Evolutionary conservation across 2,797 vertebrate species (phyloP).

Genomic region (Chromobotia macracanthus): DNA sequence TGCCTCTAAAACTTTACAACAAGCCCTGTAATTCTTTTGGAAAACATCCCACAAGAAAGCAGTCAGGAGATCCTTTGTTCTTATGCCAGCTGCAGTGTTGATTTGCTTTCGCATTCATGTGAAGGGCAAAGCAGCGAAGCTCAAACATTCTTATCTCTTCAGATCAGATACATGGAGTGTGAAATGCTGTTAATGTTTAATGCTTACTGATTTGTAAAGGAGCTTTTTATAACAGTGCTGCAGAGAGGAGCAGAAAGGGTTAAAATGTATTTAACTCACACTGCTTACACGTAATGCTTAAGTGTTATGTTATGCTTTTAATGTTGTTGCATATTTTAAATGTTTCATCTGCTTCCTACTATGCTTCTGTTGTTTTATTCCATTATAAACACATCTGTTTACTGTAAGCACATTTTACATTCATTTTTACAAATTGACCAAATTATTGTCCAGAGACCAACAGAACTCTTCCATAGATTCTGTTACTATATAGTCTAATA

Average conservation of each 20-base stretch:
- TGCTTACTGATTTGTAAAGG: not conserved
- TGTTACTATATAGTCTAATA: not conserved
- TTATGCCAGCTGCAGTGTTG: conserved; percentile 33
- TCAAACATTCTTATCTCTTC: conserved; percentile 54
- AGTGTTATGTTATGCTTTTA: no score
- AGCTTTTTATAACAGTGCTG: not conserved
- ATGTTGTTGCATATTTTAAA: no score
- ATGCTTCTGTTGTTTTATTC: no score
- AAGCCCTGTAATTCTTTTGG: conserved; percentile 31
- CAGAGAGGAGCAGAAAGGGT: not conserved
- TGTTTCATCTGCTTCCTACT: no score
- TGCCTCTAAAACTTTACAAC: conserved; percentile 31
- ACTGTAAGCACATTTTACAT: not conserved
- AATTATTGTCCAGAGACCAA: no score
- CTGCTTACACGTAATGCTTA: no score
- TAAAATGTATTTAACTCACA: not conserved
- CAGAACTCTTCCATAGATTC: not conserved
- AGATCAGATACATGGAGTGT: conserved; percentile 58
- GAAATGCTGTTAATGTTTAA: conserved; percentile 61
- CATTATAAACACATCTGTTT: not conserved
- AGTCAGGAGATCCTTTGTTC: conserved; percentile 40
- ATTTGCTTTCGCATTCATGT: conserved; percentile 38
- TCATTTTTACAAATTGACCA: not conserved
- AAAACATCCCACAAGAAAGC: conserved; percentile 26
- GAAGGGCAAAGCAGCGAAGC: conserved; percentile 46